Evolutionary conservation across 2,113 vertebrate species (phyloP).

Genomic region (Tychaedon coryphoeus): DNA sequence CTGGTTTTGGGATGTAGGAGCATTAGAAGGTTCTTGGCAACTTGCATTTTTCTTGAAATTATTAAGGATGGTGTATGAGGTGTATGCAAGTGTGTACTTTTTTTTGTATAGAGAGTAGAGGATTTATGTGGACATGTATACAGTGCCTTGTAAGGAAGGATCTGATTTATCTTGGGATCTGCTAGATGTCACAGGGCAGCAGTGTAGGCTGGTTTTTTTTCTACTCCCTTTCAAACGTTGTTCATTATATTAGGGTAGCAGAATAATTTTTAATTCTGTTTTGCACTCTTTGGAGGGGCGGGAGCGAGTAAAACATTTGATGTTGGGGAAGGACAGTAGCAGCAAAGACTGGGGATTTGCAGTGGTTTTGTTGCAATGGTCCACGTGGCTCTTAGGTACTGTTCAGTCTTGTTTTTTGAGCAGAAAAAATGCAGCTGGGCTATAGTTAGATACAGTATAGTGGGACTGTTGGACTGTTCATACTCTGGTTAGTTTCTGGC

Average conservation of each 20-base stretch:
- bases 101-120: neutral
- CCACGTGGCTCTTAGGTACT: neutral
- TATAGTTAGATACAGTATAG: neutral
- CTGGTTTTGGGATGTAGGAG: neutral
- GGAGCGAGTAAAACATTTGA: neutral
- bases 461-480: neutral
- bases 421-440: neutral
- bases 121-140: neutral
- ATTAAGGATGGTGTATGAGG: neutral
- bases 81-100: neutral
- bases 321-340: neutral
- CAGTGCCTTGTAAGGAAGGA: neutral
- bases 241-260: neutral
- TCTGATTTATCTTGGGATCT: neutral
- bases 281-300: fast-evolving
- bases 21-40: neutral
- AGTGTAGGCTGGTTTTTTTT: neutral
- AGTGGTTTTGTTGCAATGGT: neutral
- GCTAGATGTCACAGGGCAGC: neutral
- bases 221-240: fast-evolving
- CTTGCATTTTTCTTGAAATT: neutral
- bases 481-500: neutral
- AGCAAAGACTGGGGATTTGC: neutral
- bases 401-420: neutral
- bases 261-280: neutral